These are phyloP conservation scores for Drosophila formosana DNA, from an alignment of 2,888 invertebrate species.

Conservation along the genomic window DNA sequence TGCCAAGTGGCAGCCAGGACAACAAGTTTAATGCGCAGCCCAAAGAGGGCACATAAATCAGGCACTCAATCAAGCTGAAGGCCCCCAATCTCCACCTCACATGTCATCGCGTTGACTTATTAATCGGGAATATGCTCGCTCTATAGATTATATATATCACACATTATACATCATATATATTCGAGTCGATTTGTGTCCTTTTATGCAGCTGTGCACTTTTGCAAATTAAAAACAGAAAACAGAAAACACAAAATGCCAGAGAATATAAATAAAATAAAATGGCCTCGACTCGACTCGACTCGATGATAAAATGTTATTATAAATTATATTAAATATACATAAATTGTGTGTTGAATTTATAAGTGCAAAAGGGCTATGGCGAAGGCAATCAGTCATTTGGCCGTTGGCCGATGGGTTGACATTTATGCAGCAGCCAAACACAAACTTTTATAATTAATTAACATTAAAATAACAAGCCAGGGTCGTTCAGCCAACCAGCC, in stretches of 20 bases:
- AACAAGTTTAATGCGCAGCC: constrained; percentile 31
- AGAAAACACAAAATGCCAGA: constrained; percentile 1
- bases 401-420: constrained; percentile 55
- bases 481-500: constrained; percentile 4
- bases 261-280: constrained; percentile 41
- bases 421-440: constrained; percentile 60
- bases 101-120: constrained; percentile 72
- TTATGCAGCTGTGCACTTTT: constrained; percentile 61
- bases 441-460: constrained; percentile 78
- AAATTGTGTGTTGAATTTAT: constrained; percentile 55
- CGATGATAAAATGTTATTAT: constrained; percentile 61
- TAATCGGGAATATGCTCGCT: constrained; percentile 49
- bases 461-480: constrained; percentile 59
- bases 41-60: constrained; percentile 49
- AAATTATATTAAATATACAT: constrained; percentile 71
- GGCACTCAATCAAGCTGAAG: constrained; percentile 68
- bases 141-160: constrained; percentile 10
- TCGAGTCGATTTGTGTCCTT: constrained; percentile 25
- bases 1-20: constrained; percentile 38
- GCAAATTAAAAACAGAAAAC: constrained; percentile 52
- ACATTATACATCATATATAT: constrained; percentile 22
- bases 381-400: constrained; percentile 61
- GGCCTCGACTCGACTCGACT: constrained; percentile 47
- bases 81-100: constrained; percentile 14
- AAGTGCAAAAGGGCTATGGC: constrained; percentile 9